Conservation (phyloP, 2,888 invertebrate species). For the Odontothrips loti region DNA sequence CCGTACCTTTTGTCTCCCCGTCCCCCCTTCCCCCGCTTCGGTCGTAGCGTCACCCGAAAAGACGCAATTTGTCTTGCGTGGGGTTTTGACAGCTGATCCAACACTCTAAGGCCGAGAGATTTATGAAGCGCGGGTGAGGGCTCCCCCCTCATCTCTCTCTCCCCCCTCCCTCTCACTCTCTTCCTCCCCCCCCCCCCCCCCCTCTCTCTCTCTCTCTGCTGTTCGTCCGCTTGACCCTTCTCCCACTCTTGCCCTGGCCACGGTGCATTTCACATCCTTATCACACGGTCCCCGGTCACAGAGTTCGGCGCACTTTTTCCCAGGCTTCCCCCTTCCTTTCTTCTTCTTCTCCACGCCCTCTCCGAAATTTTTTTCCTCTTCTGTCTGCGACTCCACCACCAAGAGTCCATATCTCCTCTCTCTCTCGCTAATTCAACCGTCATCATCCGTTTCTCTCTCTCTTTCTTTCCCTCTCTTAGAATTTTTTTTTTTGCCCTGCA, state of each 20-base stretch:
- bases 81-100: slow-evolving; percentile 26
- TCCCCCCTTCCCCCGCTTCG: not conserved
- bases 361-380: too few species aligned
- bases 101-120: slow-evolving; percentile 22
- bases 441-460: not conserved
- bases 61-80: slow-evolving; percentile 22
- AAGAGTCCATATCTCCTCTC: not conserved
- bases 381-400: too few species aligned
- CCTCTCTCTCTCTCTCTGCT: too few species aligned
- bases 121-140: slow-evolving; percentile 12
- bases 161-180: not conserved
- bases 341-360: too few species aligned
- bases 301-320: too few species aligned
- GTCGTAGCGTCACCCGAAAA: slow-evolving; percentile 5
- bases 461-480: not conserved
- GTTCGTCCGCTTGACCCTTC: too few species aligned
- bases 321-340: too few species aligned
- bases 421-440: not conserved
- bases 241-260: too few species aligned
- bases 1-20: not conserved
- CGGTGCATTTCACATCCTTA: too few species aligned
- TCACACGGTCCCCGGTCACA: too few species aligned
- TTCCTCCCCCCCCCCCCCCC: not conserved
- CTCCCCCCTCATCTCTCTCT: not conserved
- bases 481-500: too few species aligned